Conservation (phyloP, 1,140 invertebrate genomes). For the Drosophila littoralis region DNA sequence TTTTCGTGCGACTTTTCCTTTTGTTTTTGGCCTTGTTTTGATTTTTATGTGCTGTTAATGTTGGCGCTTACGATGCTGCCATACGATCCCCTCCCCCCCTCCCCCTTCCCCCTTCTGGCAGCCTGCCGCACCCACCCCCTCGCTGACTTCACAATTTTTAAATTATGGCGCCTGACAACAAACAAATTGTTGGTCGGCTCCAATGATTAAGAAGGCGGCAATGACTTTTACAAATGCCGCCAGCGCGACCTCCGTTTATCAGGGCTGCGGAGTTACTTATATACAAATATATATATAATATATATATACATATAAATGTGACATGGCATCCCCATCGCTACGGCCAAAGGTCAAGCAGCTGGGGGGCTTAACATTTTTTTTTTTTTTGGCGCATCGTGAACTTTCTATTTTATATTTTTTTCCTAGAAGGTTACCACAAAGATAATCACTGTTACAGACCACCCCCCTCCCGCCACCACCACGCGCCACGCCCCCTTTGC, state of each 20-base stretch:
- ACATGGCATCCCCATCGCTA: neutral
- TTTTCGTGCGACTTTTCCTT: neutral
- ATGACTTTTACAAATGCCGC: constrained; percentile 36
- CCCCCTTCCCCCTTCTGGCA: neutral
- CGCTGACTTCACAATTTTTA: constrained; percentile 3
- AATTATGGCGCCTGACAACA: constrained; percentile 26
- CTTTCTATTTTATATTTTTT: constrained; percentile 20
- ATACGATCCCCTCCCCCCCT: neutral
- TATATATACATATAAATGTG: neutral
- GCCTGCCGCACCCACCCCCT: no score
- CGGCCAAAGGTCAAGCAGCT: constrained; percentile 34
- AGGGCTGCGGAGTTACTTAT: no score
- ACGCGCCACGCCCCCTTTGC: constrained; percentile 3
- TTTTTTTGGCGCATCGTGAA: constrained; percentile 42
- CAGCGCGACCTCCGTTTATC: constrained; percentile 15
- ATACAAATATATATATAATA: constrained; percentile 4
- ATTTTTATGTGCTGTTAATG: constrained; percentile 26
- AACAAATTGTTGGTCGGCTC: constrained; percentile 15
- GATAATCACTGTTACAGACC: constrained; percentile 9
- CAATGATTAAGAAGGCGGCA: constrained; percentile 34
- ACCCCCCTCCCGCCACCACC: no score
- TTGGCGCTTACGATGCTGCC: constrained; percentile 19
- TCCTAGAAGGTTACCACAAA: constrained; percentile 26
- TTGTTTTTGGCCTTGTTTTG: constrained; percentile 6
- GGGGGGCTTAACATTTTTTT: neutral